phyloP scores from a whole-genome alignment of 2,888 invertebrate genomes.

The Diaphora mendica region DNA sequence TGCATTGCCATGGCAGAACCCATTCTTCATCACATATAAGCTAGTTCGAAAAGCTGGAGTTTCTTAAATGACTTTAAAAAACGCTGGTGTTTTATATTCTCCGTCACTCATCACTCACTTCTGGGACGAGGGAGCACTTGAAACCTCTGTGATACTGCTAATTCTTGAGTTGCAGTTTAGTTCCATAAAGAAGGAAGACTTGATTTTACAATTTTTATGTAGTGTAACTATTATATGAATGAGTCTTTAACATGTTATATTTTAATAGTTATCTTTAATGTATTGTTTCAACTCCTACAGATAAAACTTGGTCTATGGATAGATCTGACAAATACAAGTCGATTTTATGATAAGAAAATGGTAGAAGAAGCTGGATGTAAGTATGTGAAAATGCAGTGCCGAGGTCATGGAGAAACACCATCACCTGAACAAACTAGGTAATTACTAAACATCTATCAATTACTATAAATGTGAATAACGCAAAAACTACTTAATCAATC shows the following conservation, averaged over 20 bases:
- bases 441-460: too few species aligned
- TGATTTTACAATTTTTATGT: too few species aligned
- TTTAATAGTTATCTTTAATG: background rate
- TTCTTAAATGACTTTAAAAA: too few species aligned
- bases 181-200: background rate
- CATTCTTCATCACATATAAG: too few species aligned
- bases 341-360: slow-evolving; percentile 95
- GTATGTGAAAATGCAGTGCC: slow-evolving; percentile 95
- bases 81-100: too few species aligned
- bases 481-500: too few species aligned
- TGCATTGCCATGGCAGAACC: too few species aligned
- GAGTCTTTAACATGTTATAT: too few species aligned
- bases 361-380: slow-evolving; percentile 91
- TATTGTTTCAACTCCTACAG: slow-evolving; percentile 74
- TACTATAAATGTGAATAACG: too few species aligned
- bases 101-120: background rate
- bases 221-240: background rate
- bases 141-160: background rate
- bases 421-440: slow-evolving; percentile 91
- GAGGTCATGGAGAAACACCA: slow-evolving; percentile 97
- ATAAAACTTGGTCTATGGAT: slow-evolving; percentile 97
- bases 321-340: slow-evolving; percentile 97
- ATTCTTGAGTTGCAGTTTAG: background rate
- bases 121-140: background rate
- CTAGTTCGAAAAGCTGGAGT: too few species aligned